Conservation (phyloP, 2,113 vertebrate genomes). For the Penelope pileata region DNA sequence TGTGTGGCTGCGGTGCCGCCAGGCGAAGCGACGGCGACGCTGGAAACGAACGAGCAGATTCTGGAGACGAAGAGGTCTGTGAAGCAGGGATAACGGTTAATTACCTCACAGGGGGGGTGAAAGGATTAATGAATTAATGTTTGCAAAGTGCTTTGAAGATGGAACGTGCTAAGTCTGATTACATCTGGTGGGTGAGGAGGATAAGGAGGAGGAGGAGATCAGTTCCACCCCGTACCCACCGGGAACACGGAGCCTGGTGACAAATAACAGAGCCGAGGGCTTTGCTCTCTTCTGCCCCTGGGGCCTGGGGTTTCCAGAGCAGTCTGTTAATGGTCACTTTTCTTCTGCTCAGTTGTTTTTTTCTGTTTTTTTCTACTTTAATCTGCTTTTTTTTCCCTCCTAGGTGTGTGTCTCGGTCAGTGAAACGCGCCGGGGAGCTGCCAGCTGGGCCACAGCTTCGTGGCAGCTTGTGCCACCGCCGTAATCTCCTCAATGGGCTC, state of each 20-base stretch:
- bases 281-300: not conserved
- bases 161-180: not conserved
- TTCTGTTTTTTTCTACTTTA: fast-evolving
- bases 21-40: not conserved
- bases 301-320: not conserved
- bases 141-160: slow-evolving; percentile 20
- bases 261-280: not conserved
- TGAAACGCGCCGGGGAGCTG: fast-evolving
- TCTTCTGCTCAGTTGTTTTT: not conserved
- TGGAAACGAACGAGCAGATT: not conserved
- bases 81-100: not conserved
- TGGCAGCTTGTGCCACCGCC: not conserved
- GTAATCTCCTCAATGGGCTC: not conserved
- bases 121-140: slow-evolving; percentile 3
- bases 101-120: not conserved
- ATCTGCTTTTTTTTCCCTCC: not conserved
- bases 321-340: not conserved
- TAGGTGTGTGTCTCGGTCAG: not conserved
- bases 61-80: not conserved
- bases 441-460: not conserved
- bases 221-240: too few species aligned
- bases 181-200: not conserved
- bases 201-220: not conserved
- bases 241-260: not conserved
- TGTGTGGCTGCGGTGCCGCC: not conserved